Evolutionary conservation across 2,113 vertebrate species (phyloP).

Genomic region (Gallinago media): DNA sequence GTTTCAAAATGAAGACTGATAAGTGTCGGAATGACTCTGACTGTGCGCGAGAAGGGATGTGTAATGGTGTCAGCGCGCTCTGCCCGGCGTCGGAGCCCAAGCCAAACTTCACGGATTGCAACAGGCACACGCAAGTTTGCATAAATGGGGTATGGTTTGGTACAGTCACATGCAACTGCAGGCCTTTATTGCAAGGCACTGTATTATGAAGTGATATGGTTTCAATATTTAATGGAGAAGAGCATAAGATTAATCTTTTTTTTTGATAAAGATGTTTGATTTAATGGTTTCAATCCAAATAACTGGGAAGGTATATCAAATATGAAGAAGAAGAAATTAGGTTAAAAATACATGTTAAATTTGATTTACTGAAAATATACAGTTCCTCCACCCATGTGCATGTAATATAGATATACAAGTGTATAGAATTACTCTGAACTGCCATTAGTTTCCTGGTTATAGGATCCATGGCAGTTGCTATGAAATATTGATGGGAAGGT

Average conservation of each 20-base stretch:
- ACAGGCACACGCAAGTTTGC: constrained; percentile 93
- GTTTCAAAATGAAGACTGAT: constrained; percentile 74
- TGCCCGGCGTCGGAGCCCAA: constrained; percentile 90
- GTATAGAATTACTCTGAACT: neutral
- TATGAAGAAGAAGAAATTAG: neutral
- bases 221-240: neutral
- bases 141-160: constrained; percentile 85
- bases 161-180: neutral
- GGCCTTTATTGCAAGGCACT: neutral
- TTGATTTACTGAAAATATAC: neutral
- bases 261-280: neutral
- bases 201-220: accelerated
- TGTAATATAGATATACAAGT: neutral
- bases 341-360: neutral
- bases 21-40: constrained; percentile 88
- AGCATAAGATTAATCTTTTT: neutral
- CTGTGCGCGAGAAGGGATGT: constrained; percentile 86
- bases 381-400: neutral
- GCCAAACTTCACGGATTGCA: constrained; percentile 87
- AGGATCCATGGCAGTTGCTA: neutral
- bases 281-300: neutral
- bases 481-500: neutral
- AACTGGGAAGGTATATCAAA: neutral
- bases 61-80: constrained; percentile 82
- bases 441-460: neutral